These are phyloP conservation scores for Notarius lentiginosus DNA, from an alignment of 2,113 vertebrate genomes.

Conservation along the genomic window DNA sequence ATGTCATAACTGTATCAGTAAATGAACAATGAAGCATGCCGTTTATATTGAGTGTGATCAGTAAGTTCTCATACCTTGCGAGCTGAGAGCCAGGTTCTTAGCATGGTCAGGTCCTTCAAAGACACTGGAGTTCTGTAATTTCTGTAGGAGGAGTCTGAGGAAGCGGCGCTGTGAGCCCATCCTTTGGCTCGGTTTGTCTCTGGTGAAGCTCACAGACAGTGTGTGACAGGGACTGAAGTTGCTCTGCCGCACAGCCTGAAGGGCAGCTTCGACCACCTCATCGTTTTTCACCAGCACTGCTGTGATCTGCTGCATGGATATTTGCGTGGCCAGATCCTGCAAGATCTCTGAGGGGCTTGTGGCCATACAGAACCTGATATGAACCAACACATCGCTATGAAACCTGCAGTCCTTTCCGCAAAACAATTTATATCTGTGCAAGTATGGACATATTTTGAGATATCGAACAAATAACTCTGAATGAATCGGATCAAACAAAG, in stretches of 20 bases:
- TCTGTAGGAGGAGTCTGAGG: conserved; percentile 64
- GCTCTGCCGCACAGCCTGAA: conserved; percentile 75
- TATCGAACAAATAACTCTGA: background rate
- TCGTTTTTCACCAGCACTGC: conserved; percentile 74
- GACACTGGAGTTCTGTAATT: conserved; percentile 64
- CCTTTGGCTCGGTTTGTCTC: conserved; percentile 18
- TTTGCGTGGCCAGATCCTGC: conserved; percentile 73
- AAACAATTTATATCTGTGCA: background rate
- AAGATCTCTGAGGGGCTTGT: conserved; percentile 71
- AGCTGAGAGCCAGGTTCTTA: conserved; percentile 69
- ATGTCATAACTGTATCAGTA: background rate
- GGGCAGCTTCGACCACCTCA: conserved; percentile 75
- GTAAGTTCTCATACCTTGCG: conserved; percentile 57
- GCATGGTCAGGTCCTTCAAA: conserved; percentile 68
- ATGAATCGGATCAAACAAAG: background rate
- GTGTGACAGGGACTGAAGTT: conserved; percentile 77
- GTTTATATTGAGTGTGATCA: background rate
- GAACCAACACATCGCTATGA: conserved; percentile 26
- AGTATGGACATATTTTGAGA: background rate
- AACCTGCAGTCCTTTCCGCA: background rate
- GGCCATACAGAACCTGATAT: conserved; percentile 69
- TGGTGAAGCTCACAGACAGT: conserved; percentile 76
- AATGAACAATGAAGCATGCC: background rate
- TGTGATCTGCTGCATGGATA: conserved; percentile 67
- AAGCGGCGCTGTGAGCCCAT: conserved; percentile 57